phyloP scores from a whole-genome alignment of 2,888 invertebrate genomes.

The Napeogenes sylphis region DNA sequence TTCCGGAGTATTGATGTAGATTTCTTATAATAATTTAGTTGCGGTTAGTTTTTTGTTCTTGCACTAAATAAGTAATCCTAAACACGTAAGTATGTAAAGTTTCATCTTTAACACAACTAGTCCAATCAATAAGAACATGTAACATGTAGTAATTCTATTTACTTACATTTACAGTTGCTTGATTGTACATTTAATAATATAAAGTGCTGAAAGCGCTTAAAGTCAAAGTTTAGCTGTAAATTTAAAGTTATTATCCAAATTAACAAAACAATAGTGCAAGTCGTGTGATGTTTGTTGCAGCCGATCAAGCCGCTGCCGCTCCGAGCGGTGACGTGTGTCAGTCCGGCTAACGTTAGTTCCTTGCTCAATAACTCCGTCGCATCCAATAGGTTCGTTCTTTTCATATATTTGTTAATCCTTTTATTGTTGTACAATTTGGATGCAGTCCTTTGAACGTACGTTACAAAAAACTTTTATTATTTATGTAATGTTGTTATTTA shows the following conservation, averaged over 20 bases:
- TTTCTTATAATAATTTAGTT: slow-evolving; percentile 36
- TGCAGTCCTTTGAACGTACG: background rate
- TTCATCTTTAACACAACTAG: too few relatives aligned
- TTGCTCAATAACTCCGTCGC: slow-evolving; percentile 78
- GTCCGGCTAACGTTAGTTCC: slow-evolving; percentile 74
- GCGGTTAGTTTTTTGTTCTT: slow-evolving; percentile 55
- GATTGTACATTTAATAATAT: slow-evolving; percentile 1
- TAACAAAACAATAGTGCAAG: slow-evolving; percentile 24
- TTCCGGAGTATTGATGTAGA: slow-evolving; percentile 58
- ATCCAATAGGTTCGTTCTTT: slow-evolving; percentile 67
- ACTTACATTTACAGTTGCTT: too few relatives aligned
- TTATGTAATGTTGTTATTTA: too few relatives aligned
- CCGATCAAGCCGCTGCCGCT: slow-evolving; percentile 93
- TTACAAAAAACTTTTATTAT: background rate
- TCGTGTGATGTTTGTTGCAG: slow-evolving; percentile 73
- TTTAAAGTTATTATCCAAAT: background rate
- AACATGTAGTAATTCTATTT: too few relatives aligned
- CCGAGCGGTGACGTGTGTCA: slow-evolving; percentile 78
- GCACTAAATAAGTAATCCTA: background rate
- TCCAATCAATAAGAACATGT: background rate
- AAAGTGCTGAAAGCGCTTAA: too few relatives aligned
- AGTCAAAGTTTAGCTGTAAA: background rate
- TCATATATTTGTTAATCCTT: slow-evolving; percentile 11
- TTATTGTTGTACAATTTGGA: background rate
- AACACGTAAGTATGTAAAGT: too few relatives aligned